phyloP scores from a whole-genome alignment of 1,140 invertebrate species.

The Drosophila sucinea region DNA sequence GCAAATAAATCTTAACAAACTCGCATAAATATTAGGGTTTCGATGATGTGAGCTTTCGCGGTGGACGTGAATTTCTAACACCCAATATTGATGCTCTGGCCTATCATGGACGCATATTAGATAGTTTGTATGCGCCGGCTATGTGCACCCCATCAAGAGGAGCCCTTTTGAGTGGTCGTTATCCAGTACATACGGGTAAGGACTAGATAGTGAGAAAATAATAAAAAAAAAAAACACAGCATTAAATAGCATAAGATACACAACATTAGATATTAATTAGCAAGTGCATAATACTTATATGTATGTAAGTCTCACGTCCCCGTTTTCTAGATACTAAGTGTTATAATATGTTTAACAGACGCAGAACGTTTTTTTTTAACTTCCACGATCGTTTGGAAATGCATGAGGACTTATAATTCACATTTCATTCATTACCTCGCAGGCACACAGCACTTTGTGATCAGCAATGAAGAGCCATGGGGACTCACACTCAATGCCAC shows the following conservation, averaged over 20 bases:
- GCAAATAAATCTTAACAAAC: conserved; percentile 10
- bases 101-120: conserved; percentile 90
- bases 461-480: conserved; percentile 89
- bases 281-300: no score
- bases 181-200: conserved; percentile 91
- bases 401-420: no score
- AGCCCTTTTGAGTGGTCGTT: conserved; percentile 91
- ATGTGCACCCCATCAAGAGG: conserved; percentile 91
- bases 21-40: conserved; percentile 87
- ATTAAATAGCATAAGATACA: not conserved
- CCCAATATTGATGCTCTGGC: conserved; percentile 93
- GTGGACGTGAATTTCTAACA: conserved; percentile 91
- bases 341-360: no score
- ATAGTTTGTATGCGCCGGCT: conserved; percentile 89
- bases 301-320: no score
- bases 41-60: conserved; percentile 95
- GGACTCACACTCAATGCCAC: conserved; percentile 89
- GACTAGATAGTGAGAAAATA: no score
- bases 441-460: conserved; percentile 92
- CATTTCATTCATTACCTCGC: not conserved
- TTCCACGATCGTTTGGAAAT: no score
- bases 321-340: no score
- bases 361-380: no score
- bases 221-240: not conserved
- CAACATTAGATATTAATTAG: no score